Conservation (phyloP, 37 sponge, comb jelly and placozoan species). For the Lycopodina hypogea region DNA sequence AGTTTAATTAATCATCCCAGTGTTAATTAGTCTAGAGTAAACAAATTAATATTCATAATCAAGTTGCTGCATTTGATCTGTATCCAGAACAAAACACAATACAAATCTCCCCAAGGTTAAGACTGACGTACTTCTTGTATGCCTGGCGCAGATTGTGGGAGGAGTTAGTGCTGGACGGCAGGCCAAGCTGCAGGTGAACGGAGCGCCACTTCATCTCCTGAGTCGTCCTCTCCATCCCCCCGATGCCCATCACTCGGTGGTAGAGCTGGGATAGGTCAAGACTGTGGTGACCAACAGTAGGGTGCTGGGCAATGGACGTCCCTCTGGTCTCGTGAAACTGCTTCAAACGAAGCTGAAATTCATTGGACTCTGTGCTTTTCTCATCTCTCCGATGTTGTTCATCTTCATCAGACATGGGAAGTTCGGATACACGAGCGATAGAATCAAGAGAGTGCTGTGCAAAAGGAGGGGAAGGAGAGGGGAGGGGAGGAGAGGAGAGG, state of each 20-base stretch:
- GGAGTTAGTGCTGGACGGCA: slow-evolving; percentile 47
- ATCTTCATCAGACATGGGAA: slow-evolving; percentile 17
- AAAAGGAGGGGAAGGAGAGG: neutral
- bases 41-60: too few relatives aligned
- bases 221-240: slow-evolving; percentile 82
- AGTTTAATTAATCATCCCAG: too few relatives aligned
- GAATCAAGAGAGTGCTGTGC: neutral
- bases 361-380: slow-evolving; percentile 3
- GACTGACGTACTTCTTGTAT: slow-evolving; percentile 76
- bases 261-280: slow-evolving; percentile 75
- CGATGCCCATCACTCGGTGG: slow-evolving; percentile 63
- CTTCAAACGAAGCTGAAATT: slow-evolving; percentile 45
- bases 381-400: slow-evolving; percentile 35
- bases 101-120: too few relatives aligned
- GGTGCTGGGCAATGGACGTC: slow-evolving; percentile 51
- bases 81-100: too few relatives aligned
- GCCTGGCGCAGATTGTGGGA: slow-evolving; percentile 62
- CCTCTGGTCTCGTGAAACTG: slow-evolving; percentile 63
- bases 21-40: too few relatives aligned
- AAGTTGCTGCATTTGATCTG: too few relatives aligned
- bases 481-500: neutral
- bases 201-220: slow-evolving; percentile 82
- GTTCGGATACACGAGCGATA: neutral
- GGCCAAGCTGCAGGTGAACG: slow-evolving; percentile 66
- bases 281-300: slow-evolving; percentile 60